phyloP scores from a whole-genome alignment of 2,797 vertebrate genomes.

The Caiman crocodilus region DNA sequence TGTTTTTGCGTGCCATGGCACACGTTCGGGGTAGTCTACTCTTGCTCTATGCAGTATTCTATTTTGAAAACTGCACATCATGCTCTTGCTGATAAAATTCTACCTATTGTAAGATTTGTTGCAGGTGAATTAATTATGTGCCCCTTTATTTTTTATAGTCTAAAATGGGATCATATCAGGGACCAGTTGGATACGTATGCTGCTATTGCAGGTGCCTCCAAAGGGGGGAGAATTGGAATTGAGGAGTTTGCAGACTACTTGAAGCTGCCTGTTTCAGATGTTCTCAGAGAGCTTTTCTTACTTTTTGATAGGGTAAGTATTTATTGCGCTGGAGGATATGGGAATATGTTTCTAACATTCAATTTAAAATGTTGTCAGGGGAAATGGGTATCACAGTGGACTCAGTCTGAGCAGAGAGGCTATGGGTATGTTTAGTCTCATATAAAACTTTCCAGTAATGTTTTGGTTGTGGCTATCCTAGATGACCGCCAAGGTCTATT shows the following conservation, averaged over 20 bases:
- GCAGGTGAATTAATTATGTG: conserved; percentile 20
- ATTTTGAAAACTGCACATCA: neutral
- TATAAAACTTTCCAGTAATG: neutral
- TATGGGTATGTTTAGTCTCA: neutral
- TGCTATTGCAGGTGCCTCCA: conserved; percentile 88
- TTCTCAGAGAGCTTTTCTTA: conserved; percentile 90
- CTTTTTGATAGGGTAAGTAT: conserved; percentile 95
- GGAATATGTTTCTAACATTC: neutral
- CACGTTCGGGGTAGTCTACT: no score
- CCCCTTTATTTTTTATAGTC: conserved; percentile 78
- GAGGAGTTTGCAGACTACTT: conserved; percentile 92
- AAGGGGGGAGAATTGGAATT: conserved; percentile 93
- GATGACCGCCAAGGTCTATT: neutral
- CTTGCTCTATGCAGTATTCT: neutral
- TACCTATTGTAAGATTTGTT: neutral
- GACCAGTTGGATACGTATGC: conserved; percentile 93
- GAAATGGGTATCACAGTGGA: neutral
- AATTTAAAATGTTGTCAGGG: neutral
- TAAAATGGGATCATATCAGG: conserved; percentile 93
- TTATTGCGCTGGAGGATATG: neutral
- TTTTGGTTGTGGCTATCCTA: neutral
- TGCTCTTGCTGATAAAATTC: conserved; percentile 22
- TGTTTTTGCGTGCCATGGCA: no score
- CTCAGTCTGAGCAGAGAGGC: neutral
- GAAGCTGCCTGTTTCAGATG: conserved; percentile 90